phyloP scores from a whole-genome alignment of 1,140 invertebrate genomes.

The Melanaphis sacchari region DNA sequence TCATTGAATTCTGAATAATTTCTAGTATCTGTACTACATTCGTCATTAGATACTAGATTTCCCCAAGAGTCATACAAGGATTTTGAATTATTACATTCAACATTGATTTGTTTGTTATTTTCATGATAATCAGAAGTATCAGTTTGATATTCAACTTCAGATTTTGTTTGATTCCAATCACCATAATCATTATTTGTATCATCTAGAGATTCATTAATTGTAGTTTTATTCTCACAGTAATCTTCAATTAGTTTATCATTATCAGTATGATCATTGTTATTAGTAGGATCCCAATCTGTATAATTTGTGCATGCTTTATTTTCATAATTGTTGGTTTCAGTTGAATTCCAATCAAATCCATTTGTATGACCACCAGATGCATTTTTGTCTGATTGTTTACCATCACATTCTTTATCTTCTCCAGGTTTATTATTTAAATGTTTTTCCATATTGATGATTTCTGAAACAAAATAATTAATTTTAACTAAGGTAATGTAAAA shows the following conservation, averaged over 20 bases:
- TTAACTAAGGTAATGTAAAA: neutral
- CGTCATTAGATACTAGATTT: neutral
- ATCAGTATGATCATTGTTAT: neutral
- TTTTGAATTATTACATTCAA: neutral
- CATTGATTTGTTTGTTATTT: neutral
- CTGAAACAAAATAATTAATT: conserved; percentile 6
- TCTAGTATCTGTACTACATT: neutral
- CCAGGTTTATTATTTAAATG: neutral
- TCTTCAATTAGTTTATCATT: neutral
- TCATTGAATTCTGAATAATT: neutral
- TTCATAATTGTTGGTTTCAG: neutral
- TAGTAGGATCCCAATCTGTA: neutral
- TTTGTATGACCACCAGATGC: neutral
- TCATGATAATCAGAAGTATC: neutral
- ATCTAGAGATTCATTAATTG: neutral
- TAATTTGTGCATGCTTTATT: neutral
- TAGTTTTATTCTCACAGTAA: neutral
- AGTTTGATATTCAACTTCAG: neutral
- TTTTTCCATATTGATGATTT: neutral
- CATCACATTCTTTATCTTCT: neutral
- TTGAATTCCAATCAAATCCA: neutral
- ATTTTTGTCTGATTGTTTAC: neutral
- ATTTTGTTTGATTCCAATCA: neutral
- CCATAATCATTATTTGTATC: neutral
- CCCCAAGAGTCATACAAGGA: neutral